Evolutionary conservation across 2,113 vertebrate species (phyloP), one percentile per base, ranked within the genome.

Genomic region (Myotis brandtii): DNA sequence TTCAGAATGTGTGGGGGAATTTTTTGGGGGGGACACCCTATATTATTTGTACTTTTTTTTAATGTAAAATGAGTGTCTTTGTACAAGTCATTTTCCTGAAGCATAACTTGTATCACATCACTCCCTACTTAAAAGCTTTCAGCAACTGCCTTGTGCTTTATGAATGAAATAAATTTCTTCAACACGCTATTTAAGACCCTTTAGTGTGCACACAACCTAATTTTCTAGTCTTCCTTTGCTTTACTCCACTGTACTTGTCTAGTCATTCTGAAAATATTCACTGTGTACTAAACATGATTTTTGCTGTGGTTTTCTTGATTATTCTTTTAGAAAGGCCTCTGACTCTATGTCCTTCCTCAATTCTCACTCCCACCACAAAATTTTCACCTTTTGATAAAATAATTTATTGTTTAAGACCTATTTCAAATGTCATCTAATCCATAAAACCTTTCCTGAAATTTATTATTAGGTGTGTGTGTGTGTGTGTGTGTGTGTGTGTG

Each of bases 301-400:
- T 56, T 96, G 16, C 4, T 46, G 18, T 52, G 6, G 14, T 40
- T 56, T 92, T 73, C 17, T 69, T 89, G 30, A 62, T 81, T 94
- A 40, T 81, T 89, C 46, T 89, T 17, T 73, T 91, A 83, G 48
- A 85, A 84, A 89, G 46, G 12, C 40, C 50, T 70, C n/a, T 34
- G 59, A 89, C 16, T 93, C 18, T 77, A 66, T 6, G 5, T 77
- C n/a, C 21, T 93, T 95, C 18, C 37, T 46, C 13, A 34, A 16
- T 54, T 5, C 6, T 66, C 6, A 5, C 12, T 43, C 20, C 20
- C 18, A 94, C 17, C 21, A 69, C 48, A 9, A 79, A 59, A 54
- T 81, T 50, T 95, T 92, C 30, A 75, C 21, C 18, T 89, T 95
- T 80, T 85, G 20, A 80, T 64, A 85, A 88, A 92, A 50, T 1